Evolutionary conservation across 2,888 invertebrate genomes (phyloP), one percentile per base, ranked within the genome.

Genomic region (Horisme vitalbata): DNA sequence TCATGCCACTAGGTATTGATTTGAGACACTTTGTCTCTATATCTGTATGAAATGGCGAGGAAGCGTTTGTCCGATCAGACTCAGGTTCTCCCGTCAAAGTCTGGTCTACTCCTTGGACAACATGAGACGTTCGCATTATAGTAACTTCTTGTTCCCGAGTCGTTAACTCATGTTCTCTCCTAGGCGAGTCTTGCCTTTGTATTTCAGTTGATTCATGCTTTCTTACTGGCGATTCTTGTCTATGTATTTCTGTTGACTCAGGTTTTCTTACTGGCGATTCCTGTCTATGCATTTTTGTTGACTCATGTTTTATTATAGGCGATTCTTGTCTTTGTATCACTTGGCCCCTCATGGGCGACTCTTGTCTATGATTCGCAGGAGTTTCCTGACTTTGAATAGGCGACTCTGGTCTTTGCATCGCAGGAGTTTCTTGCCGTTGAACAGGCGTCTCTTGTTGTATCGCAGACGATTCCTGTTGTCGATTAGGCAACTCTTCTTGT

Each of bases 1-100:
- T 57, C 20, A 46, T 36, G n/a, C 39, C 41, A 30, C 20, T 44
- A 3, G 34, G 43, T 28, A 34, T 45, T 10, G 37, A 34, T 28
- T 34, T 37, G 2, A 38, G 37, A 12, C 31, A 36, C n/a, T 27
- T 43, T 6, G 30, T 46, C 27, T 46, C 41, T n/a, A 26, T 32
- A 9, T 15, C 21, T 8, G 36, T 21, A 13, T 28, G 12, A 6
- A 14, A 2, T 35, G 39, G 34, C n/a, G 32, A 36, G 2, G 33
- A 15, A 18, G 33, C 14, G 3, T 28, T 23, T 4, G 20, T 9
- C 8, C 15, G 33, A 21, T 28, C 23, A 34, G 7, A 18, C 9
- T 23, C 23, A 14, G 12, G 13, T 23, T 45, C 37, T 28, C 18
- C 35, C 7, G 30, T 13, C 1, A 4, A 9, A 14, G n/a, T 38